A percentile compares a stretch with the other conserved stretches of the same genome.
Evolutionary conservation across 2,888 invertebrate species (phyloP).

Genomic region (Cosmorhoe ocellata): DNA sequence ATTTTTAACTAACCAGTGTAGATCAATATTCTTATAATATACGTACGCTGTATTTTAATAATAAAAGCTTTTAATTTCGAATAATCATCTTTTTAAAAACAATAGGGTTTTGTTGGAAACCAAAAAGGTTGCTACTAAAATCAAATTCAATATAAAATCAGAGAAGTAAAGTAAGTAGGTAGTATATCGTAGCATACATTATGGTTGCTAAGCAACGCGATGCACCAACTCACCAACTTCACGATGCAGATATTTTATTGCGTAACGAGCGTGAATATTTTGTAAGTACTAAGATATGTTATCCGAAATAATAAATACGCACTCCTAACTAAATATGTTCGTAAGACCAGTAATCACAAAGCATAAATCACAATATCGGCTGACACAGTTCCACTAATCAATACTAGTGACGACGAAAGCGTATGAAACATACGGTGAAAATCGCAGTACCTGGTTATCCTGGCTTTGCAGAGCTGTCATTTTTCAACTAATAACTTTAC

Average conservation of each 20-base stretch:
- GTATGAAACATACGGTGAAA: constrained; percentile 30
- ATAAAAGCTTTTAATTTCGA: no score
- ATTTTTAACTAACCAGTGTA: no score
- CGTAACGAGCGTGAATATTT: constrained; percentile 25
- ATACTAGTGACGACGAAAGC: constrained; percentile 45
- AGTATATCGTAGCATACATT: no score
- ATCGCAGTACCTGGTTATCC: constrained; percentile 29
- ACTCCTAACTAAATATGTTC: not conserved
- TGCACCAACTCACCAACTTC: constrained; percentile 63
- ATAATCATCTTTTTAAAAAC: no score
- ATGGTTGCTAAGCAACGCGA: constrained; percentile 70
- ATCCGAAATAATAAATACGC: not conserved
- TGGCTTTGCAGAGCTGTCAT: constrained; percentile 22
- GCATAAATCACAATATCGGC: constrained; percentile 15
- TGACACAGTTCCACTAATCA: constrained; percentile 51
- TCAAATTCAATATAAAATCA: not conserved
- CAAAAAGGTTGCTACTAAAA: not conserved
- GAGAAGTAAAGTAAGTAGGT: no score
- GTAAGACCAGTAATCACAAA: constrained; percentile 12
- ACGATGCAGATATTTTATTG: constrained; percentile 47
- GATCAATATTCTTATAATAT: no score
- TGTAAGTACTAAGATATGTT: not conserved
- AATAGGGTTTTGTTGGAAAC: no score
- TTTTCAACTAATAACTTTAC: constrained; percentile 13
- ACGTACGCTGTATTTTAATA: no score